phyloP scores from a whole-genome alignment of 2,113 vertebrate genomes.

The Paramormyrops kingsleyae region DNA sequence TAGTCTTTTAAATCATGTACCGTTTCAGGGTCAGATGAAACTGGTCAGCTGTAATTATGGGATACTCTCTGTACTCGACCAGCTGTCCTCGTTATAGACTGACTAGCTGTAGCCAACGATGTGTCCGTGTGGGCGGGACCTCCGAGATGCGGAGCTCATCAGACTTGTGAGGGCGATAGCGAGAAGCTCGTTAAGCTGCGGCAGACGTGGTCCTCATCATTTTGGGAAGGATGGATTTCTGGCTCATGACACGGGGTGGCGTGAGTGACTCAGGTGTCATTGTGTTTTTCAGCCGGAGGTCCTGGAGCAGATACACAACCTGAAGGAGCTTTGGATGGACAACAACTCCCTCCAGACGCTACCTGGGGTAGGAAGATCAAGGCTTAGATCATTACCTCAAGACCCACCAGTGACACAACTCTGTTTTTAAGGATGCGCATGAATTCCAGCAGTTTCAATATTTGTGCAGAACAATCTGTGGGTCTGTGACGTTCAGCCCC shows the following conservation, averaged over 20 bases:
- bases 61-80: not conserved
- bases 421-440: not conserved
- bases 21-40: not conserved
- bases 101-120: not conserved
- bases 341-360: slow-evolving; percentile 93
- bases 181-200: not conserved
- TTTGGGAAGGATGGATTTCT: not conserved
- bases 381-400: not conserved
- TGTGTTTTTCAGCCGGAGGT: slow-evolving; percentile 78
- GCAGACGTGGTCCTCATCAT: too few relatives aligned
- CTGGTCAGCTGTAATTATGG: not conserved
- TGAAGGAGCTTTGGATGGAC: slow-evolving; percentile 94
- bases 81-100: not conserved
- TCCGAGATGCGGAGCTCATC: not conserved
- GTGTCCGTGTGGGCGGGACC: not conserved
- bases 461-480: not conserved
- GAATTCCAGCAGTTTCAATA: not conserved
- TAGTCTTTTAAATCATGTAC: not conserved
- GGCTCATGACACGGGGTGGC: not conserved
- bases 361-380: slow-evolving; percentile 77
- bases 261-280: not conserved
- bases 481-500: not conserved
- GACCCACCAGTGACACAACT: not conserved
- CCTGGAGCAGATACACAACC: slow-evolving; percentile 92
- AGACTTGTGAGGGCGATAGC: not conserved